Conservation (phyloP, 2,888 invertebrate species). For the Strigamia crassipes region DNA sequence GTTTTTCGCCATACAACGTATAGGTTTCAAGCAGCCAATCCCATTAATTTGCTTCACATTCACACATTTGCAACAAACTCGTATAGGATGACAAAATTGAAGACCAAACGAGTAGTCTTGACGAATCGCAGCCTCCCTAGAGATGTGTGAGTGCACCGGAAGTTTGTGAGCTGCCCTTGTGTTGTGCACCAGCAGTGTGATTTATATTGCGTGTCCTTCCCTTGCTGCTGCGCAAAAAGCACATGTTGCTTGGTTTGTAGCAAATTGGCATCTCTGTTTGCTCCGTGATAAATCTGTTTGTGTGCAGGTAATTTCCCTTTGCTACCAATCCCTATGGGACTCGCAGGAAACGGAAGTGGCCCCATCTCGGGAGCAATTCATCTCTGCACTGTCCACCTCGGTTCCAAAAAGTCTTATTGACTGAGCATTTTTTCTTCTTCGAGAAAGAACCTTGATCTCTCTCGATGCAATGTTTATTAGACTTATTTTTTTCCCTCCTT, state of each 20-base stretch:
- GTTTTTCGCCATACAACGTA: neutral
- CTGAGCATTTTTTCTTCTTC: neutral
- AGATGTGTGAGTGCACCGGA: slow-evolving; percentile 28
- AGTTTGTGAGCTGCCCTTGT: neutral
- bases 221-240: slow-evolving; percentile 37
- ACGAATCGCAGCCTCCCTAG: neutral
- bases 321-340: slow-evolving; percentile 36
- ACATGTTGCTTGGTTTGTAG: slow-evolving; percentile 42
- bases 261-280: slow-evolving; percentile 42
- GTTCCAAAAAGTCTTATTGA: slow-evolving; percentile 31
- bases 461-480: neutral
- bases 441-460: neutral
- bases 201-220: slow-evolving; percentile 42
- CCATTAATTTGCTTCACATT: neutral
- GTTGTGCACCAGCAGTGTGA: slow-evolving; percentile 23
- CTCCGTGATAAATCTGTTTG: slow-evolving; percentile 40
- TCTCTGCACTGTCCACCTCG: slow-evolving; percentile 34
- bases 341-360: slow-evolving; percentile 35
- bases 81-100: neutral
- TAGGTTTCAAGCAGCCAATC: neutral
- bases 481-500: neutral
- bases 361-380: slow-evolving; percentile 40
- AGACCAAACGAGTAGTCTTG: neutral
- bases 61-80: neutral
- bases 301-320: slow-evolving; percentile 39